Conservation (phyloP, 30 jellyfish, hydroid and myxozoan genomes). For the Clytia hemisphaerica region DNA sequence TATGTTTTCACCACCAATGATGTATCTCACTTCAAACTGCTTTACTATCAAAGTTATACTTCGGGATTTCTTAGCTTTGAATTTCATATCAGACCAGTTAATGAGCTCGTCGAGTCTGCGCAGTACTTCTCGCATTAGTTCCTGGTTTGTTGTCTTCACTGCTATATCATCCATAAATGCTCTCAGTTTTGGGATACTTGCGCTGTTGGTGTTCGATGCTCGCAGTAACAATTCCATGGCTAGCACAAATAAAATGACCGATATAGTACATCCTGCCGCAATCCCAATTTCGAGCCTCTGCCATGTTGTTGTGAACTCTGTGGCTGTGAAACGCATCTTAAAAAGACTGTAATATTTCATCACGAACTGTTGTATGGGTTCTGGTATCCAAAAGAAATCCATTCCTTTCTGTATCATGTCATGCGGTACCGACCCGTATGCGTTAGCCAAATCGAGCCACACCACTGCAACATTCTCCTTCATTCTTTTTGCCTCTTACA, state of each 20-base stretch:
- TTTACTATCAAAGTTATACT: background rate
- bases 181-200: background rate
- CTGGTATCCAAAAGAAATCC: too few species aligned
- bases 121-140: background rate
- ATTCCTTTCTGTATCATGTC: background rate
- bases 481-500: background rate
- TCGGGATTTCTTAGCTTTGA: too few species aligned
- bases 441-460: background rate
- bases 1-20: background rate
- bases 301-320: background rate
- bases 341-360: background rate
- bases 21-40: background rate
- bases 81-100: background rate
- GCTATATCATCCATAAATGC: conserved; percentile 1
- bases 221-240: background rate
- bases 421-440: conserved; percentile 6
- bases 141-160: background rate
- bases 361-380: background rate
- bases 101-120: conserved; percentile 1
- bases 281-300: conserved; percentile 1
- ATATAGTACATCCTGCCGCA: conserved; percentile 2
- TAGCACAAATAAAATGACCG: background rate
- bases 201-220: background rate
- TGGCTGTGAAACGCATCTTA: too few species aligned
- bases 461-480: background rate